Conservation (phyloP, 2,113 vertebrate genomes). For the Ptilonorhynchus violaceus region DNA sequence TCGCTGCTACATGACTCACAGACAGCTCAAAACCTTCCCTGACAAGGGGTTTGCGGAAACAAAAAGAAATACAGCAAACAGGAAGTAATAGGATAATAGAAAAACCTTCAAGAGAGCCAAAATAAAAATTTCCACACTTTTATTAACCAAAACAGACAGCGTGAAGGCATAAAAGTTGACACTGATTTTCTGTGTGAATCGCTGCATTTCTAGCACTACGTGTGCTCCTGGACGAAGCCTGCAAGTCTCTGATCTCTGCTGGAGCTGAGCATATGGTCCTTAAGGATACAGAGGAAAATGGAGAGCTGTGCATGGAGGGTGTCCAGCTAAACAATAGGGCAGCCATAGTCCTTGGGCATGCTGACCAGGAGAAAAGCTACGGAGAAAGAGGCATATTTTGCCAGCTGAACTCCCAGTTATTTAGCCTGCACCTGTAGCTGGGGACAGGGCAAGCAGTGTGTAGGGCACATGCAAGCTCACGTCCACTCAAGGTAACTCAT, state of each 20-base stretch:
- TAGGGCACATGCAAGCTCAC: neutral
- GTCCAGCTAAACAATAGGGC: neutral
- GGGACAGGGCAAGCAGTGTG: neutral
- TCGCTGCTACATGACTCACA: slow-evolving; percentile 8
- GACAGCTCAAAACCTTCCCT: neutral
- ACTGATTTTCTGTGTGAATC: neutral
- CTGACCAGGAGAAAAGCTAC: neutral
- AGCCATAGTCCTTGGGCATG: neutral
- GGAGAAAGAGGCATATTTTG: neutral
- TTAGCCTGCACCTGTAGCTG: neutral
- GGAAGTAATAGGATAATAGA: neutral
- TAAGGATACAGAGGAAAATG: neutral
- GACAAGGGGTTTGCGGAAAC: neutral
- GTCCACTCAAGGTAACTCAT: neutral
- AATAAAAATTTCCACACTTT: neutral
- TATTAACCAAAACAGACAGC: neutral
- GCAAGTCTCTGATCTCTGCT: neutral
- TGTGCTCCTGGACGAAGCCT: neutral
- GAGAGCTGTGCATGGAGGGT: neutral
- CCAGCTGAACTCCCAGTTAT: neutral
- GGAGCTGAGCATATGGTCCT: neutral
- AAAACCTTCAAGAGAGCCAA: neutral
- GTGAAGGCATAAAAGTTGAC: neutral
- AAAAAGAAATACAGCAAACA: neutral
- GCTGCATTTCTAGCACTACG: neutral